A percentile compares a stretch with the other conserved stretches of the same genome.
These are phyloP conservation scores for Dryas iulia DNA, from an alignment of 1,140 invertebrate species.

Conservation along the genomic window DNA sequence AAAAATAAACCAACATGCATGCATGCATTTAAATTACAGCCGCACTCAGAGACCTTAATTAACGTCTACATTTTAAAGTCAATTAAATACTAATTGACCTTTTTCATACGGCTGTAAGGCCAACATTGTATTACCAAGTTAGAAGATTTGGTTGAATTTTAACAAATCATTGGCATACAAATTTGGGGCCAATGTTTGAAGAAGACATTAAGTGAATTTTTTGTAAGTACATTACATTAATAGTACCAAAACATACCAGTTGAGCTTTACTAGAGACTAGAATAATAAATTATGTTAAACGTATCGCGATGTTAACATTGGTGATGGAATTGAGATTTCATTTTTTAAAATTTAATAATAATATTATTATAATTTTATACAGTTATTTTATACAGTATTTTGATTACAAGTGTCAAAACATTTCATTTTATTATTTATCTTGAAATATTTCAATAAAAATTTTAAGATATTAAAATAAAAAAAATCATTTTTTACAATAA, in stretches of 20 bases:
- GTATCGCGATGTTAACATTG: background rate
- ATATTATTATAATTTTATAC: too few relatives aligned
- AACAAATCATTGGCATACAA: background rate
- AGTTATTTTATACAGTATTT: too few relatives aligned
- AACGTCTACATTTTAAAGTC: background rate
- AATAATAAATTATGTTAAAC: constrained; percentile 52
- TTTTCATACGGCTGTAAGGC: background rate
- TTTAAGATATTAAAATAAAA: too few relatives aligned
- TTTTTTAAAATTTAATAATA: background rate
- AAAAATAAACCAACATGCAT: background rate
- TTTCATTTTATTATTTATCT: too few relatives aligned
- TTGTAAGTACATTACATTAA: constrained; percentile 16
- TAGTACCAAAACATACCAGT: constrained; percentile 47
- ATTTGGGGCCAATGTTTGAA: background rate
- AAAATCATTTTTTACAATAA: too few relatives aligned
- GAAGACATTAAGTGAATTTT: background rate
- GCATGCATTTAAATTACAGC: background rate
- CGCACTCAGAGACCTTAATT: background rate
- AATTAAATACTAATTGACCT: background rate
- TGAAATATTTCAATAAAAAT: too few relatives aligned
- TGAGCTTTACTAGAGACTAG: constrained; percentile 72
- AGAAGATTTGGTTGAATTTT: too few relatives aligned
- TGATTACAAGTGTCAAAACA: too few relatives aligned
- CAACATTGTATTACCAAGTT: background rate
- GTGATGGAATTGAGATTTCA: background rate